A percentile compares a stretch with the other conserved stretches of the same genome.
Evolutionary conservation across 2,888 invertebrate species (phyloP).

Genomic region (Aspidiotus destructor): DNA sequence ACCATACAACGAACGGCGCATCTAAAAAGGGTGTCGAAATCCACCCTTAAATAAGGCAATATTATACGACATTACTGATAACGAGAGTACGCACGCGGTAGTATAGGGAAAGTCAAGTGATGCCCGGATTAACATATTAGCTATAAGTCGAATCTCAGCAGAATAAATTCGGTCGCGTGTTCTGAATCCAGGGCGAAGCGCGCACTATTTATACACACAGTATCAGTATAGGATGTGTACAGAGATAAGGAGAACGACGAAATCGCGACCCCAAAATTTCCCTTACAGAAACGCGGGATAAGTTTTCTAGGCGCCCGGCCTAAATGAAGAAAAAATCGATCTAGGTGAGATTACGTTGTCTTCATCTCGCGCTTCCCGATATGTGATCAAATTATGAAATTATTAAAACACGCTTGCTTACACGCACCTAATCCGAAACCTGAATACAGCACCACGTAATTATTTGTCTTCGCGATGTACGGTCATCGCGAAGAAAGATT

Average conservation of each 20-base stretch:
- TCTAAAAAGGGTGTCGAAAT: constrained; percentile 31
- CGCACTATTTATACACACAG: no score
- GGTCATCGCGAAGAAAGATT: no score
- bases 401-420: neutral
- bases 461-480: no score
- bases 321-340: neutral
- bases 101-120: constrained; percentile 27
- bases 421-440: neutral
- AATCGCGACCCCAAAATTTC: neutral
- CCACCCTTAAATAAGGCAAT: constrained; percentile 31
- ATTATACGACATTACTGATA: constrained; percentile 32
- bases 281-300: neutral
- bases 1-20: neutral
- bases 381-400: neutral
- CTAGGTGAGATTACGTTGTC: neutral
- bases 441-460: neutral
- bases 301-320: neutral
- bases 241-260: neutral
- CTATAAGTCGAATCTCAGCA: constrained; percentile 25
- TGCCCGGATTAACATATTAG: constrained; percentile 33
- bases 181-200: constrained; percentile 13
- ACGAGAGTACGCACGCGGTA: constrained; percentile 9
- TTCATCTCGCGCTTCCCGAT: neutral
- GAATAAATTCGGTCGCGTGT: constrained; percentile 33
- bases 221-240: no score